A percentile compares a stretch with the other conserved stretches of the same genome.
phyloP scores from a whole-genome alignment of 37 sponge, comb jelly and placozoan species.

The Haliclona indistincta region DNA sequence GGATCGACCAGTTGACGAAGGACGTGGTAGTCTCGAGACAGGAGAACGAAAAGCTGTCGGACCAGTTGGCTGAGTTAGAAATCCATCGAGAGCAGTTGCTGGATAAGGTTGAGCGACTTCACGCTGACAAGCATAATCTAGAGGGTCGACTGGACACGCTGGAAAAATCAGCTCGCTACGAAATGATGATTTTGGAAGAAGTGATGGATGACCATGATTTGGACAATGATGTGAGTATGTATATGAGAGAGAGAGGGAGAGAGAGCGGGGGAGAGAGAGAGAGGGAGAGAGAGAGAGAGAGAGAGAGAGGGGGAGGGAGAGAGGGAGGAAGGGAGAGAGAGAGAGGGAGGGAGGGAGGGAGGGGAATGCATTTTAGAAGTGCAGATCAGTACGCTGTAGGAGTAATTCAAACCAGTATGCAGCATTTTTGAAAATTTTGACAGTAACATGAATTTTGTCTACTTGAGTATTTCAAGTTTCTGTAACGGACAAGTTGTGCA shows the following conservation, averaged over 20 bases:
- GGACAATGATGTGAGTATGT: conserved; percentile 1
- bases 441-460: too few relatives aligned
- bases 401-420: too few relatives aligned
- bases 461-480: too few relatives aligned
- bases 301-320: not conserved
- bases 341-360: not conserved
- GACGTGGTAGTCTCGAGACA: conserved; percentile 11
- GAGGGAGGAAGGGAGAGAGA: not conserved
- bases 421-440: too few relatives aligned
- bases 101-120: conserved; percentile 72
- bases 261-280: not conserved
- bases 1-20: conserved; percentile 14
- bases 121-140: conserved; percentile 78
- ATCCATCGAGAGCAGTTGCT: conserved; percentile 51
- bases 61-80: conserved; percentile 22
- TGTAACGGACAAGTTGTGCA: too few relatives aligned
- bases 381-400: too few relatives aligned
- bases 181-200: conserved; percentile 33
- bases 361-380: too few relatives aligned
- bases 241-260: not conserved
- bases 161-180: conserved; percentile 44
- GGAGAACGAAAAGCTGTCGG: conserved; percentile 11
- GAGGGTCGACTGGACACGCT: conserved; percentile 57
- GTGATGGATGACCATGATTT: not conserved
- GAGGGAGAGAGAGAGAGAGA: conserved; percentile 2